Percentiles rank a stretch among this genome's conserved stretches.
These are phyloP conservation scores for Argyresthia goedartella DNA, from an alignment of 2,888 invertebrate species.

Conservation along the genomic window DNA sequence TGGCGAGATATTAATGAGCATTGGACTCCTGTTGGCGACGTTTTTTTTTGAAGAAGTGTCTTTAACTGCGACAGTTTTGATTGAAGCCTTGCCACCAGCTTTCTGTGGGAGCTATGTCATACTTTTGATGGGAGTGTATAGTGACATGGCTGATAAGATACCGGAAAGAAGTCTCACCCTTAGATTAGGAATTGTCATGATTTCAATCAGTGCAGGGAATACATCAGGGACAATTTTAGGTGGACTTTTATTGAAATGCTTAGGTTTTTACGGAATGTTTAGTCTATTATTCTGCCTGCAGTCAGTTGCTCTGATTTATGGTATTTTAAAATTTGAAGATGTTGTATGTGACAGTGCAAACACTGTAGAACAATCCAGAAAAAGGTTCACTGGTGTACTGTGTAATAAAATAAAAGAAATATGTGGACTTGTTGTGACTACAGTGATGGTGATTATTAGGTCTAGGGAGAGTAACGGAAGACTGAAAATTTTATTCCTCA, in stretches of 20 bases:
- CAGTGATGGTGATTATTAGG: constrained; percentile 46
- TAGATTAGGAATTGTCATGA: constrained; percentile 72
- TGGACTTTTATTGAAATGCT: constrained; percentile 51
- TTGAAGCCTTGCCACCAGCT: constrained; percentile 71
- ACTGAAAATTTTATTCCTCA: constrained; percentile 45
- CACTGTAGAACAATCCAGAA: neutral
- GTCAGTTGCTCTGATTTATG: constrained; percentile 42
- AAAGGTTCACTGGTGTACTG: neutral
- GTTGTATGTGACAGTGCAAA: constrained; percentile 21
- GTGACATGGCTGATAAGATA: constrained; percentile 73
- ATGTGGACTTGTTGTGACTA: constrained; percentile 43
- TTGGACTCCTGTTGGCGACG: constrained; percentile 66
- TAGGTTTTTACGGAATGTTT: constrained; percentile 63
- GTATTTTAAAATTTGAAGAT: constrained; percentile 50
- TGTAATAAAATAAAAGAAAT: constrained; percentile 29
- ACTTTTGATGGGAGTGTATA: constrained; percentile 73
- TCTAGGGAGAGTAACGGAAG: constrained; percentile 41
- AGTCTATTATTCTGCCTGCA: constrained; percentile 41
- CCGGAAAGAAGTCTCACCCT: constrained; percentile 73
- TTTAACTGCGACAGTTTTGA: constrained; percentile 57
- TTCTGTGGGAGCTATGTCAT: constrained; percentile 73
- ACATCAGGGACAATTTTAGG: constrained; percentile 66
- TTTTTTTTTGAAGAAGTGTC: constrained; percentile 68
- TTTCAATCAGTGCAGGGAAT: constrained; percentile 62
- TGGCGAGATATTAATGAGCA: constrained; percentile 67